Conservation (phyloP, 2,113 vertebrate species). For the Xiphophorus hellerii region DNA sequence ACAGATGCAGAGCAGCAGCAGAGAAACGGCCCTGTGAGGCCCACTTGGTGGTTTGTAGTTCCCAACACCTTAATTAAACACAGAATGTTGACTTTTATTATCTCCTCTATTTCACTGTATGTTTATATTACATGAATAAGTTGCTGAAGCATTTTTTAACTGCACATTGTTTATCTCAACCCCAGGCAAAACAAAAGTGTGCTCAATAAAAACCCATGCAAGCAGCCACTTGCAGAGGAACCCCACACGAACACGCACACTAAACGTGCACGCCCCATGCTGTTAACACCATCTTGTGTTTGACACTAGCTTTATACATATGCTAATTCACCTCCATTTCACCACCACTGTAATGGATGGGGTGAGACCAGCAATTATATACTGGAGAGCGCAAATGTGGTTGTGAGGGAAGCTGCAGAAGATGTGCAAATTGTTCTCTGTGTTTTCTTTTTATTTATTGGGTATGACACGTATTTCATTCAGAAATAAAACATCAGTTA, state of each 20-base stretch:
- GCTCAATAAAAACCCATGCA: conserved; percentile 26
- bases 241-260: conserved; percentile 33
- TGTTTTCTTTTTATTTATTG: conserved; percentile 4
- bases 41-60: not conserved
- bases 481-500: conserved; percentile 52
- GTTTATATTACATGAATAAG: conserved; percentile 2
- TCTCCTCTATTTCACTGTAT: not conserved
- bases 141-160: conserved; percentile 7
- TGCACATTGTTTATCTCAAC: conserved; percentile 26
- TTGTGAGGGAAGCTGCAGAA: conserved; percentile 25
- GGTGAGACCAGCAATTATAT: conserved; percentile 64
- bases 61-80: not conserved
- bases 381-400: conserved; percentile 24
- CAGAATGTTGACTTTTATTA: not conserved
- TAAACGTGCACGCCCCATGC: conserved; percentile 57
- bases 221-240: conserved; percentile 18
- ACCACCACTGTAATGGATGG: conserved; percentile 61
- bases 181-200: conserved; percentile 24
- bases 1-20: not conserved
- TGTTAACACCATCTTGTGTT: conserved; percentile 74
- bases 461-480: conserved; percentile 36
- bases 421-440: conserved; percentile 44
- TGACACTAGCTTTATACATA: conserved; percentile 71
- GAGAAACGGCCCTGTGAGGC: not conserved
- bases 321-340: conserved; percentile 73